Base-by-base conservation (phyloP, 2,797 vertebrate genomes). In the Macropus fuliginosus region DNA sequence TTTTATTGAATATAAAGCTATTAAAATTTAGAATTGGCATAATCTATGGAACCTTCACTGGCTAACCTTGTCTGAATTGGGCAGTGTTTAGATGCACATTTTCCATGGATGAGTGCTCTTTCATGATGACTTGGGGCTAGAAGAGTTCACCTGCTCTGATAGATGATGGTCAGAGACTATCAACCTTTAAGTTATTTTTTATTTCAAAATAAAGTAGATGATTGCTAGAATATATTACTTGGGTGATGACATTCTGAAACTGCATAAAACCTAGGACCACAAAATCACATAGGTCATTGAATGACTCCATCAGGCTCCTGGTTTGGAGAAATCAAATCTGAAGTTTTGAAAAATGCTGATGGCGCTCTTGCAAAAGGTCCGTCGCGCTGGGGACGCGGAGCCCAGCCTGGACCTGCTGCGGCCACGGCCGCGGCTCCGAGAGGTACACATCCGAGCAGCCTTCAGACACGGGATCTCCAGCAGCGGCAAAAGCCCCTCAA, bases 291-390 rank as follows among this genome's bases (percentile, higher is more conserved):
- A 66, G 13, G 34, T 92, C 54, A 34, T 40, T 94, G 34, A 50
- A 55, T 81, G 54, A 29, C 93, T 90, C 18, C 24, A 9, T n/a
- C 13, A 55, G 9, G 18, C 91, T 90, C 92, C 90, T n/a, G 31
- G 74, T 9, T 81, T 90, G 52, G 62, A 97, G 54, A 95, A 97
- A 92, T 11, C n/a, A 92, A 5, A 95, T 91, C 6, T 18, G 8
- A 31, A 66, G 0, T 94, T 56, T 89, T 66, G 11, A 59, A 93
- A 90, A 93, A 92, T 91, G n/a, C 50, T 92, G 90, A 9, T 92
- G 14, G 46, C 46, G n/a, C n/a, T n/a, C n/a, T n/a, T n/a, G n/a
- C n/a, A n/a, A n/a, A n/a, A n/a, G n/a, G n/a, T n/a, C n/a, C n/a
- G n/a, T n/a, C n/a, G n/a, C n/a, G n/a, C n/a, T n/a, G n/a, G n/a